Evolutionary conservation across 2,113 vertebrate species (phyloP), one percentile per base, ranked within the genome.

Genomic region (Ranitomeya variabilis): DNA sequence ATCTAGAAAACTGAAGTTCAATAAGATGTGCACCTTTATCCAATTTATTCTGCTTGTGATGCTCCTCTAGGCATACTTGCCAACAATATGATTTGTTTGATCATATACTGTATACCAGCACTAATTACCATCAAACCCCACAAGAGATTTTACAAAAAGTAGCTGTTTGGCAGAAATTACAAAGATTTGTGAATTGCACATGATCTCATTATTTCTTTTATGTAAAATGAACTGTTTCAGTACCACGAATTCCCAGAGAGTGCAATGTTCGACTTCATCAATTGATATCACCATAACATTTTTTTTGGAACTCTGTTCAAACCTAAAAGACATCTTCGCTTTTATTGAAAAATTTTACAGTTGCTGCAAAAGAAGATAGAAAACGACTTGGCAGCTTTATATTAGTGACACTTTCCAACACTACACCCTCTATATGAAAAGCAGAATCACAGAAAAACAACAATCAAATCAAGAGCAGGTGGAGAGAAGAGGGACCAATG

Each of bases 11-110:
- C 5, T 16, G 31, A 80, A 55, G 57, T 78, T 77, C 73, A 86
- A 77, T 78, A 66, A 54, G 73, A 3, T 77, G 73, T 66, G 59
- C 74, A 79, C 85, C 85, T 80, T 87, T 67, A 87, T 80, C 62
- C 64, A 80, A 80, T 80, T 80, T 87, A 80, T 79, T 79, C 51
- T 86, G 69, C 64, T 76, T 85, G 69, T 59, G 69, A 85, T 77
- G 84, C 71, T 55, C 31, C 55, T 76, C 77, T 54, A 66, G 31
- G n/a, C 31, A 51, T 79, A 52, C 59, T 78, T 86, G 85, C 85
- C 85, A 86, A 52, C 19, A 86, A 8, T 62, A 86, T 64, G 71
- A 79, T 76, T 60, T 86, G 84, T 86, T 86, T 86, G 84, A 86
- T 86, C 84, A 77, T 62, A 79, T 37, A 60, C 55, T 59, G 71